Evolutionary conservation across 2,113 vertebrate genomes (phyloP).

Genomic region (Megaceryle torquata): DNA sequence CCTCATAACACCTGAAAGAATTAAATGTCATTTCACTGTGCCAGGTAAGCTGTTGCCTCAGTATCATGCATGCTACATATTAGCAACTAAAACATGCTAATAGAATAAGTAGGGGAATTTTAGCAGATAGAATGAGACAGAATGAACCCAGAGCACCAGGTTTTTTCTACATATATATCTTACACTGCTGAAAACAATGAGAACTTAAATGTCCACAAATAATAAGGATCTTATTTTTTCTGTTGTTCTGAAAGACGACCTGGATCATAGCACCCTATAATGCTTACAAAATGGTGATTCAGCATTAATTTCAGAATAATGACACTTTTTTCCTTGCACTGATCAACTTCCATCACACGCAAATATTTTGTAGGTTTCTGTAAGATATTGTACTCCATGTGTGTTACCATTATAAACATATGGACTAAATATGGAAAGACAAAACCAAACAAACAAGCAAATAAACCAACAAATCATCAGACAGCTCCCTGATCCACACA

Average conservation of each 20-base stretch:
- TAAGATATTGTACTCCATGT: background rate
- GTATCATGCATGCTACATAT: background rate
- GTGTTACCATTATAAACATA: background rate
- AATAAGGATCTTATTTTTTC: background rate
- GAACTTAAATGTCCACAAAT: background rate
- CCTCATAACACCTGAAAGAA: background rate
- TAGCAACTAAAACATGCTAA: background rate
- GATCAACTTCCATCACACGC: no score
- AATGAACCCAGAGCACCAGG: background rate
- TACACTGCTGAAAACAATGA: background rate
- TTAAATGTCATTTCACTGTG: background rate
- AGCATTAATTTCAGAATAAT: background rate
- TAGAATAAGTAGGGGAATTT: background rate
- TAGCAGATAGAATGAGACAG: background rate
- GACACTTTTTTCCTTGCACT: background rate
- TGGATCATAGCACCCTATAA: background rate
- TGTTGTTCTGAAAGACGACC: background rate
- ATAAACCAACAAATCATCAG: background rate
- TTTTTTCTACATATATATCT: fast-evolving
- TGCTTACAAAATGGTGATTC: background rate
- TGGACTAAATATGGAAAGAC: background rate
- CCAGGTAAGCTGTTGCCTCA: background rate
- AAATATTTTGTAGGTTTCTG: background rate
- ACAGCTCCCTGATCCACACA: background rate
- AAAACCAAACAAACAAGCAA: background rate